These are phyloP conservation scores for Drosophila aff. DNA, from an alignment of 1,140 invertebrate genomes.

Conservation along the genomic window DNA sequence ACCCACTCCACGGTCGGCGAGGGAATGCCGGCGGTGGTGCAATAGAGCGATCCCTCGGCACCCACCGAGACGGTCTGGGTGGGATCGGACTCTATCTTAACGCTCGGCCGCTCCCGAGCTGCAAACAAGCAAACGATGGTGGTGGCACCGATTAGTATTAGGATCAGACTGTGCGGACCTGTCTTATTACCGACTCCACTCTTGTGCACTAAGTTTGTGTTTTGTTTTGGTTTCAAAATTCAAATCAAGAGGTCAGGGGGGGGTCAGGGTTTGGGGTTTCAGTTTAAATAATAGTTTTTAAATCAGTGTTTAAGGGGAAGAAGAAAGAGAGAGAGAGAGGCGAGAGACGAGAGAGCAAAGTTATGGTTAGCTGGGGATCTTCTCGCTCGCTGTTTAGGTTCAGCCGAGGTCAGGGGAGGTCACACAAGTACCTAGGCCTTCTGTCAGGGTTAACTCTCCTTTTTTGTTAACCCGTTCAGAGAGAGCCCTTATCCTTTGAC, in stretches of 20 bases:
- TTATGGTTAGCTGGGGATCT: slow-evolving; percentile 33
- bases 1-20: slow-evolving; percentile 91
- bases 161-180: slow-evolving; percentile 79
- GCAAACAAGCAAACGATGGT: slow-evolving; percentile 84
- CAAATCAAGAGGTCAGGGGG: neutral
- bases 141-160: slow-evolving; percentile 84
- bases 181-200: slow-evolving; percentile 85
- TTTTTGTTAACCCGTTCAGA: neutral
- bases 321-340: slow-evolving; percentile 2
- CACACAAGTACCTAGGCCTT: too few species aligned
- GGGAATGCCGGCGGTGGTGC: slow-evolving; percentile 91
- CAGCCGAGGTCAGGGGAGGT: neutral
- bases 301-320: slow-evolving; percentile 12
- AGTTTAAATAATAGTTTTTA: neutral
- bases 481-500: neutral
- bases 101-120: slow-evolving; percentile 92
- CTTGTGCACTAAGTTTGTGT: slow-evolving; percentile 72
- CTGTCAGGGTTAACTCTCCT: neutral
- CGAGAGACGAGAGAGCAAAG: slow-evolving; percentile 55
- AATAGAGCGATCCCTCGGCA: slow-evolving; percentile 91
- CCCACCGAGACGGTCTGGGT: slow-evolving; percentile 88
- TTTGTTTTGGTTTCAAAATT: neutral
- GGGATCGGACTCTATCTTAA: slow-evolving; percentile 90
- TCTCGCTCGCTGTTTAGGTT: neutral
- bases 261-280: neutral